These are phyloP conservation scores for Exaiptasia diaphana DNA, from an alignment of 64 coral and sea anemone genomes.

Conservation along the genomic window DNA sequence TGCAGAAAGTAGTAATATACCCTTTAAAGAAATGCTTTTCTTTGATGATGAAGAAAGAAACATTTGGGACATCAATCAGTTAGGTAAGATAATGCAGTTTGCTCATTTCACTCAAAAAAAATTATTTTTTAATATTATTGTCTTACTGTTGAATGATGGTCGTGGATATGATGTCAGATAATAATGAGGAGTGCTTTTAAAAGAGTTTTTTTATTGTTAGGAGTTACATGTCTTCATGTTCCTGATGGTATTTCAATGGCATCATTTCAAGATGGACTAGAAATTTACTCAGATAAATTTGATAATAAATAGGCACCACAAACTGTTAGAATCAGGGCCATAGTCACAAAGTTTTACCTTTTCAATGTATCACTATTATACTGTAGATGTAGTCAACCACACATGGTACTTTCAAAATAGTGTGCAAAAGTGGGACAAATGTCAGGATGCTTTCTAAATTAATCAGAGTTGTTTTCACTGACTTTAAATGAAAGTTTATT, in stretches of 20 bases:
- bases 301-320: not conserved
- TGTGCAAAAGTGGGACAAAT: no score
- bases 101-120: not conserved
- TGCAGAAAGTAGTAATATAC: slow-evolving; percentile 56
- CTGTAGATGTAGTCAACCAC: not conserved
- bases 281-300: no score
- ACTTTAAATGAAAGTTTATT: no score
- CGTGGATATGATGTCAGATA: no score
- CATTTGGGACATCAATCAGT: slow-evolving; percentile 52
- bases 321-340: not conserved
- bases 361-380: not conserved
- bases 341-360: not conserved
- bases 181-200: no score
- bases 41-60: slow-evolving; percentile 98
- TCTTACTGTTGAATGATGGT: no score
- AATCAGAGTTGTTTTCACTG: no score
- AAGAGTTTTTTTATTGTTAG: not conserved
- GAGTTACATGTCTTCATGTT: slow-evolving; percentile 8
- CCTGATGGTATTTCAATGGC: slow-evolving; percentile 5
- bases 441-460: no score
- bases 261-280: not conserved
- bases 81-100: slow-evolving; percentile 32
- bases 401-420: not conserved
- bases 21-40: slow-evolving; percentile 75
- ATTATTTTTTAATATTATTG: no score